Percentiles rank a stretch among this genome's conserved stretches.
Evolutionary conservation across 1,140 invertebrate species (phyloP).

Genomic region (Apis mellifera): Amel_HAv3.1 CM009939.2:12199501-12200000

Average conservation of each 20-base stretch:
- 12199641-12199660: conserved; percentile 29
- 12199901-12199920: conserved; percentile 43
- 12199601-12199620: not conserved
- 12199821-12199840: conserved; percentile 19
- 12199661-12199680: not conserved
- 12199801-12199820: not conserved
- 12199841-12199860: not conserved
- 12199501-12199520: too few relatives aligned
- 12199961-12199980: conserved; percentile 76
- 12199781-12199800: conserved; percentile 4
- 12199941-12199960: conserved; percentile 77
- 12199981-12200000: conserved; percentile 71
- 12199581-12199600: not conserved
- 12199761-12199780: conserved; percentile 23
- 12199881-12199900: conserved; percentile 32
- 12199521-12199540: too few relatives aligned
- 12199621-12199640: not conserved
- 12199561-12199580: not conserved
- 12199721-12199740: conserved; percentile 45
- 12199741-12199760: conserved; percentile 71
- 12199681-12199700: not conserved
- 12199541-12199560: too few relatives aligned
- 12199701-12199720: conserved; percentile 4
- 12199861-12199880: conserved; percentile 6
- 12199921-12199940: conserved; percentile 52